Conservation (phyloP, 2,888 invertebrate species). For the Xestia rhomboidea region DNA sequence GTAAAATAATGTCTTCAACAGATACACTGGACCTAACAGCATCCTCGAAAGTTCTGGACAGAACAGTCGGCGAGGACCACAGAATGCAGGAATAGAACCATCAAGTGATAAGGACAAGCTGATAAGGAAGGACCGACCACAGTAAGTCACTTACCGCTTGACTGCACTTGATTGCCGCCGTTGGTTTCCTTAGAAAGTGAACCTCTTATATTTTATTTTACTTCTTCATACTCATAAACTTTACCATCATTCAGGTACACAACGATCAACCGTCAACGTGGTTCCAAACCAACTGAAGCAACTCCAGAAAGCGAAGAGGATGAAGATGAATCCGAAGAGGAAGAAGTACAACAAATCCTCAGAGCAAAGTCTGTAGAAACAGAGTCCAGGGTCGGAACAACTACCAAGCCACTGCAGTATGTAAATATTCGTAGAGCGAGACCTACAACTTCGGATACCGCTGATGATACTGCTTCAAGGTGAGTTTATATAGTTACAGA, state of each 20-base stretch:
- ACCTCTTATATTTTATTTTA: too few species aligned
- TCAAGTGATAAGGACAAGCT: slow-evolving; percentile 78
- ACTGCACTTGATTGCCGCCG: background rate
- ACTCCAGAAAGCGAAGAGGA: slow-evolving; percentile 74
- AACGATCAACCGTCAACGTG: slow-evolving; percentile 91
- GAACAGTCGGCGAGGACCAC: slow-evolving; percentile 89
- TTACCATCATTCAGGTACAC: slow-evolving; percentile 85
- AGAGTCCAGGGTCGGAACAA: slow-evolving; percentile 75
- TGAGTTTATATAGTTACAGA: slow-evolving; percentile 41
- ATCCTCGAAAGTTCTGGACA: slow-evolving; percentile 71
- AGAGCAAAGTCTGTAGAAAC: slow-evolving; percentile 73
- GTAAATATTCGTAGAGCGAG: slow-evolving; percentile 93
- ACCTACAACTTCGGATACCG: slow-evolving; percentile 83
- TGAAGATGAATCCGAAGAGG: slow-evolving; percentile 74
- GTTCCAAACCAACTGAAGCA: slow-evolving; percentile 81
- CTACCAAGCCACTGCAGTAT: slow-evolving; percentile 91
- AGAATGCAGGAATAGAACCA: slow-evolving; percentile 88
- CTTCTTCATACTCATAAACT: background rate
- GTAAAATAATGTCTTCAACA: background rate
- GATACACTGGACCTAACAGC: slow-evolving; percentile 69
- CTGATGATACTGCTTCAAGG: slow-evolving; percentile 85
- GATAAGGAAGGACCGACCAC: slow-evolving; percentile 87
- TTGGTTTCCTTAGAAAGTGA: background rate
- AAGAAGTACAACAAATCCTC: slow-evolving; percentile 71
- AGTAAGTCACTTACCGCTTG: slow-evolving; percentile 76